Percentiles rank a stretch among this genome's conserved stretches.
Conservation (phyloP, 2,888 invertebrate species). For the Merodon equestris region DNA sequence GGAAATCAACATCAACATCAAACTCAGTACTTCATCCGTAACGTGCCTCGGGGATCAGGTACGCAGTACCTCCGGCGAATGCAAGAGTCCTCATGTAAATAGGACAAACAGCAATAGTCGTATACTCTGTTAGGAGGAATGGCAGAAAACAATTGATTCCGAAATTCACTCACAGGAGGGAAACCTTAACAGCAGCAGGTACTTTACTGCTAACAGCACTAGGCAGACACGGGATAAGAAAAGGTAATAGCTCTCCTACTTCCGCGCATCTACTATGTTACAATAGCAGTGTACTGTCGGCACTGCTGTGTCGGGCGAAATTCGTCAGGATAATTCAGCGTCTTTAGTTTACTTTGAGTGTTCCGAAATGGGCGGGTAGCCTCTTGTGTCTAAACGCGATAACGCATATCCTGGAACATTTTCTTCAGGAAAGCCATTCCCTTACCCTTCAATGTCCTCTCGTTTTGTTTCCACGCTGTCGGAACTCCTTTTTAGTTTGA, state of each 20-base stretch:
- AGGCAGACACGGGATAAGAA: neutral
- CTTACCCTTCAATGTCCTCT: neutral
- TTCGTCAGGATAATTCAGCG: constrained; percentile 34
- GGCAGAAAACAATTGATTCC: constrained; percentile 29
- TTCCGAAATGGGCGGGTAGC: constrained; percentile 29
- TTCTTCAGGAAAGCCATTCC: constrained; percentile 24
- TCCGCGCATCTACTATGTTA: constrained; percentile 48
- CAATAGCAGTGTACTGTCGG: constrained; percentile 12
- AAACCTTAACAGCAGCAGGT: constrained; percentile 1
- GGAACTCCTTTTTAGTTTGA: neutral
- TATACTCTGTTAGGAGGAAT: neutral
- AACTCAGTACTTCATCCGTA: constrained; percentile 17
- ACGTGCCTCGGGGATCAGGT: constrained; percentile 11
- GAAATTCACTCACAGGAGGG: constrained; percentile 10
- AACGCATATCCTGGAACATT: constrained; percentile 42
- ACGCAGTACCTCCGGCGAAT: neutral
- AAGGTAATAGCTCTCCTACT: too few species aligned
- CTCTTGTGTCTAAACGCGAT: constrained; percentile 30
- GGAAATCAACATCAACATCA: constrained; percentile 46
- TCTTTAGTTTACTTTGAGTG: constrained; percentile 32
- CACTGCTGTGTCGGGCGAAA: constrained; percentile 10
- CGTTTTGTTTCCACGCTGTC: too few species aligned
- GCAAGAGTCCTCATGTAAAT: neutral
- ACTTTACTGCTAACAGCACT: neutral
- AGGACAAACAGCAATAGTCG: constrained; percentile 4